Conservation (phyloP, 2,888 invertebrate species). For the Apoda limacodes region DNA sequence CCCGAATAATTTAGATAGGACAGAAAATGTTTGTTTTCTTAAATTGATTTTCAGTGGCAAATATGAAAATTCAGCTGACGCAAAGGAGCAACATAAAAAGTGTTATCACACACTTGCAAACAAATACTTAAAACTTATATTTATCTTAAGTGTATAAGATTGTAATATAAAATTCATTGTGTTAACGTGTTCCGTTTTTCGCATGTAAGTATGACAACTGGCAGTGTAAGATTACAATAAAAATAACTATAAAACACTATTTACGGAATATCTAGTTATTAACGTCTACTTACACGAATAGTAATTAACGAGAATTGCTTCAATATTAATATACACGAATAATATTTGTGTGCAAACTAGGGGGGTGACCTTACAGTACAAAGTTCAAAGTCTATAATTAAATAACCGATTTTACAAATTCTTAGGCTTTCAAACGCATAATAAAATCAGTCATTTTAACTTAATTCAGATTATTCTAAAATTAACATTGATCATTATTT, state of each 20-base stretch:
- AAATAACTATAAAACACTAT: slow-evolving; percentile 38
- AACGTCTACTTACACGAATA: slow-evolving; percentile 60
- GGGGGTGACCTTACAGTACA: slow-evolving; percentile 58
- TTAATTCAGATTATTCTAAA: slow-evolving; percentile 66
- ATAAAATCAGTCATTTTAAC: slow-evolving; percentile 70
- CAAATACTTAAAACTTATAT: too few species aligned
- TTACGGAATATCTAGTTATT: slow-evolving; percentile 32
- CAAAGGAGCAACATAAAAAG: too few species aligned
- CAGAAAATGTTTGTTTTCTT: too few species aligned
- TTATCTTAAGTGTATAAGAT: slow-evolving; percentile 63
- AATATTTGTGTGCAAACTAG: slow-evolving; percentile 62
- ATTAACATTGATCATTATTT: slow-evolving; percentile 64
- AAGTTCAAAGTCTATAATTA: slow-evolving; percentile 53
- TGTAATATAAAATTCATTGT: slow-evolving; percentile 65
- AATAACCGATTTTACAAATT: slow-evolving; percentile 63
- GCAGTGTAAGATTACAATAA: slow-evolving; percentile 59
- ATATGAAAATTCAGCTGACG: too few species aligned
- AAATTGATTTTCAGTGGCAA: too few species aligned
- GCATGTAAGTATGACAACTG: slow-evolving; percentile 51
- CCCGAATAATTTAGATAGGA: too few species aligned
- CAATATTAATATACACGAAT: slow-evolving; percentile 51
- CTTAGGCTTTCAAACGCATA: slow-evolving; percentile 68
- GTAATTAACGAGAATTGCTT: slow-evolving; percentile 66
- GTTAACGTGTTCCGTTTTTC: slow-evolving; percentile 57
- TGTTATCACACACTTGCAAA: too few species aligned